Conservation (phyloP, 1,140 invertebrate species). For the Radopholus similis region DNA sequence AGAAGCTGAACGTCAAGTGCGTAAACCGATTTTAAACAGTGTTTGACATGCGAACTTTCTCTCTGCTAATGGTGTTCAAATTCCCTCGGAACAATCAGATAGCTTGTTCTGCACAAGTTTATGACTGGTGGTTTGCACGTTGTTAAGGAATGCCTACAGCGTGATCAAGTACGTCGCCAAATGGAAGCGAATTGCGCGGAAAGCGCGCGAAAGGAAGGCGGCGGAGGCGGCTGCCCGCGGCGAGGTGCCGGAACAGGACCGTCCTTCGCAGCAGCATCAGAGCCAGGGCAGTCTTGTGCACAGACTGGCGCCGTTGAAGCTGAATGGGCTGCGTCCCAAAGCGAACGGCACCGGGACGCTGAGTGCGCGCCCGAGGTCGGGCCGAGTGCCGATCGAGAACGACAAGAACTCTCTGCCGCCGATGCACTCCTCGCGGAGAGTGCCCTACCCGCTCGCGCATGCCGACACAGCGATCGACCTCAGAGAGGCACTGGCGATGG, state of each 20-base stretch:
- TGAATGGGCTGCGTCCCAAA: not conserved
- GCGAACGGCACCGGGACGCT: not conserved
- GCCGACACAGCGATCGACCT: no score
- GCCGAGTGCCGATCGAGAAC: not conserved
- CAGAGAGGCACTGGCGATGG: no score
- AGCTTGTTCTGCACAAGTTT: no score
- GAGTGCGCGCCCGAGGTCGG: not conserved
- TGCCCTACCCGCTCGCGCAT: no score
- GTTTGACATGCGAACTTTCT: no score
- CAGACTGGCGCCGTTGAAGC: not conserved
- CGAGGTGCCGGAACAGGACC: no score
- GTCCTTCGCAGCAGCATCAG: no score
- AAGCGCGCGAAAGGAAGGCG: conserved; percentile 4
- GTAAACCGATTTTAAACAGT: no score
- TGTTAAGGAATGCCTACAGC: conserved; percentile 23
- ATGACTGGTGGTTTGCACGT: no score
- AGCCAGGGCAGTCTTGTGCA: no score
- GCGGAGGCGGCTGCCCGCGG: conserved; percentile 1
- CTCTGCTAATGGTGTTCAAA: no score
- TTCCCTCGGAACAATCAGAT: no score
- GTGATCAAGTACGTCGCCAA: conserved; percentile 18
- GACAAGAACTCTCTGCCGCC: conserved; percentile 16
- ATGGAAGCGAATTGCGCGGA: conserved; percentile 15
- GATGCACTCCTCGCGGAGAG: not conserved
- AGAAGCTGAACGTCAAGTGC: conserved; percentile 47